Evolutionary conservation across 2,888 invertebrate genomes (phyloP), one percentile per base, ranked within the genome.

Genomic region (Dynastes maya): DNA sequence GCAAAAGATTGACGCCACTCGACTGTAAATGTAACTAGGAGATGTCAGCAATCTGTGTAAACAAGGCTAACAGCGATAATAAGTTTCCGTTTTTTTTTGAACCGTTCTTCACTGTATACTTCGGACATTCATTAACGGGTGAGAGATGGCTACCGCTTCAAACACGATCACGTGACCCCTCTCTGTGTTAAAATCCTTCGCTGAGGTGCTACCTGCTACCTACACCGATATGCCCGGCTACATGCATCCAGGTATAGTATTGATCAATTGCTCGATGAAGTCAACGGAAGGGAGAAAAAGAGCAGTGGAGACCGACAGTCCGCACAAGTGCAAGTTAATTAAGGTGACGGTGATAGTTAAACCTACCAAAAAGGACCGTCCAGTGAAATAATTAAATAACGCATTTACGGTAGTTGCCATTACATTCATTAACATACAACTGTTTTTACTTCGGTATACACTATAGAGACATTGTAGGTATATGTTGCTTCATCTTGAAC

Each of bases 221-320:
- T 65, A 65, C 40, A 40, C 45, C 32, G 65, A 37, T 65, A 65
- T 13, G 9, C 11, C 49, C 49, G 13, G n/a, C 29, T 68, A 27
- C 29, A 61, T 61, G 45, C 72, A 63, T 6, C 45, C 32, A 9
- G 49, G 27, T 70, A 22, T 5, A 22, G 22, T 74, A 74, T 61
- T 74, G 72, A 74, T 74, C 72, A 61, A 61, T 74, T 74, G 72
- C 61, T 22, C 32, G 72, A 13, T 61, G 72, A 55, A 71, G 37
- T 55, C 32, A 55, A 9, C 16, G 27, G 61, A 27, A 27, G 11
- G 45, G 45, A 13, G 11, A 22, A 61, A 74, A 74, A 68, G 49
- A 49, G 27, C 1, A 45, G 16, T 16, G 16, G 2, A 37, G 16
- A n/a, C 51, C 9, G 58, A 32, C 22, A 22, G 11, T 58, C 71